Conservation (phyloP, 2,797 vertebrate genomes). For the Lacerta viridis region DNA sequence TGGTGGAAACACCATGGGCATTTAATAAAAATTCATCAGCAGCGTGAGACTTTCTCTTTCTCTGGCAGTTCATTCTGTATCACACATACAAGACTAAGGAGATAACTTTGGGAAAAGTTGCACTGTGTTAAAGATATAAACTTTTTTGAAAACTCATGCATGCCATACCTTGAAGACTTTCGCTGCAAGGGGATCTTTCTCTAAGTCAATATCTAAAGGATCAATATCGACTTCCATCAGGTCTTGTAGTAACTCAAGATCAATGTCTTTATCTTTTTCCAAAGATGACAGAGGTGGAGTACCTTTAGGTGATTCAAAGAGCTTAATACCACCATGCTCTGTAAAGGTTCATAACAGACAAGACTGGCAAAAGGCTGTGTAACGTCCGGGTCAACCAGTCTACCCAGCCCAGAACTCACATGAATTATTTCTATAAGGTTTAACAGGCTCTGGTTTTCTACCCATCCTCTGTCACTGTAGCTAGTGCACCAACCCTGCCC, state of each 20-base stretch:
- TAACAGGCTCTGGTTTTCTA: neutral
- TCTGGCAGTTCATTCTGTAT: neutral
- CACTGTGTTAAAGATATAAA: neutral
- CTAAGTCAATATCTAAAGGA: slow-evolving; percentile 99
- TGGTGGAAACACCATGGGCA: too few relatives aligned
- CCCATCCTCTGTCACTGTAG: neutral
- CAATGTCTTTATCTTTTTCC: slow-evolving; percentile 99
- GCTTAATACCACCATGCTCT: slow-evolving; percentile 81
- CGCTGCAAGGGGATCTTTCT: slow-evolving; percentile 99
- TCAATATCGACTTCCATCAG: slow-evolving; percentile 99
- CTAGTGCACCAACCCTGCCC: neutral
- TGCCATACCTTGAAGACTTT: slow-evolving; percentile 98
- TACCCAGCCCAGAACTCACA: too few relatives aligned
- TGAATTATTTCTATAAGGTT: neutral
- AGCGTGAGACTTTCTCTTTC: too few relatives aligned
- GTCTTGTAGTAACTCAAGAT: slow-evolving; percentile 99
- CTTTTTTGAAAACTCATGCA: slow-evolving; percentile 38
- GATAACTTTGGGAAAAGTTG: neutral
- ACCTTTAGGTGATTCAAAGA: slow-evolving; percentile 88
- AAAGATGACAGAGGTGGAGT: slow-evolving; percentile 95
- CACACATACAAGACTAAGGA: neutral
- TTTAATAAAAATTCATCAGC: too few relatives aligned
- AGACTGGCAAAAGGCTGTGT: slow-evolving; percentile 63
- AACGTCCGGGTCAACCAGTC: neutral
- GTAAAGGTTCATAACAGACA: slow-evolving; percentile 68